Evolutionary conservation across 2,888 invertebrate species (phyloP), one percentile per base, ranked within the genome.

Genomic region (Atrina japonica): DNA sequence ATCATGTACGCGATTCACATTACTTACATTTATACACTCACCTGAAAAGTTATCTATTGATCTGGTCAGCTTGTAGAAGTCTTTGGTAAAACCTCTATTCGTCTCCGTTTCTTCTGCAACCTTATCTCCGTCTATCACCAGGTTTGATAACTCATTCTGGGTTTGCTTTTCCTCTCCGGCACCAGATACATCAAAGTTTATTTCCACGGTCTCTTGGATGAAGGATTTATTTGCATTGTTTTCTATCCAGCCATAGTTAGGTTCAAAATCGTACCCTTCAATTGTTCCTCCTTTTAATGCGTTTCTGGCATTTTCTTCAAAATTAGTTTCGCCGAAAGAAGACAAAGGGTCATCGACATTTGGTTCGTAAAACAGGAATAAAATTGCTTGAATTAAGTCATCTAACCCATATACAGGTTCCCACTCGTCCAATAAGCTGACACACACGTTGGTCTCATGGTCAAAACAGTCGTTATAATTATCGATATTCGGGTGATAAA

Each of bases 401-500:
- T 60, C 60, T 45, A 60, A 60, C 18, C 45, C 45, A 45, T 6
- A 60, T 6, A 45, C 43, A 16, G 14, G 3, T 18, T 16, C 11
- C 60, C 60, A 60, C 5, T 7, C 45, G 18, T 60, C 60, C 7
- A 60, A 47, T 21, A 27, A 14, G 45, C n/a, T 60, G 25, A 60
- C 60, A 27, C 60, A 60, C 0, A 60, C 40, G 47, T 60, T 60
- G 47, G 45, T 29, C n/a, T n/a, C n/a, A 18, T 45, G 27, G 7
- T 45, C 21, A n/a, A n/a, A n/a, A n/a, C n/a, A n/a, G 7, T n/a
- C 6, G 9, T 60, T 27, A 5, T 27, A 9, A 11, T 30, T 35
- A 18, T 60, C 60, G 16, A 60, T 60, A 27, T 60, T 60, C 6
- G 60, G 60, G n/a, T 60, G 60, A 47, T 60, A 60, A n/a, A 60